These are phyloP conservation scores for Ips typographus DNA, from an alignment of 1,140 invertebrate species.

Conservation along the genomic window DNA sequence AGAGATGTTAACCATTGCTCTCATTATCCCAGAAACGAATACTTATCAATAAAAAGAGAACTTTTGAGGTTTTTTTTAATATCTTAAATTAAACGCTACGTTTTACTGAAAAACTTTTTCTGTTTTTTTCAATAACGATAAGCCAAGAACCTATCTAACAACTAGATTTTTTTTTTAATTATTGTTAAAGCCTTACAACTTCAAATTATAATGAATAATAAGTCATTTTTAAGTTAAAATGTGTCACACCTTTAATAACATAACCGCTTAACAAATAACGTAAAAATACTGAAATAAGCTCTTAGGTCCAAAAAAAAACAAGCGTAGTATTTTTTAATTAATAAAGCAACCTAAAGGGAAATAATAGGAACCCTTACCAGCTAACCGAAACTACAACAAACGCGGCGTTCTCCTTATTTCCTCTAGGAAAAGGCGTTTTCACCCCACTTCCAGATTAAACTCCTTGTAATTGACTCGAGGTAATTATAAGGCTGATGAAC, in stretches of 20 bases:
- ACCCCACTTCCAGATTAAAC: conserved; percentile 3
- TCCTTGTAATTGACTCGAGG: conserved; percentile 4
- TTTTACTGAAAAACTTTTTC: not conserved
- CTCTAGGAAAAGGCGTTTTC: conserved; percentile 1
- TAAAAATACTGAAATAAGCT: too few species aligned
- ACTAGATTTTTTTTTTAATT: too few species aligned
- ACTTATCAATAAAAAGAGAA: too few species aligned
- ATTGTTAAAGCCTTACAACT: too few species aligned
- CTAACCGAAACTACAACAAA: not conserved
- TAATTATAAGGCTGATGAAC: conserved; percentile 5
- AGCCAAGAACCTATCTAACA: too few species aligned
- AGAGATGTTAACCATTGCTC: too few species aligned
- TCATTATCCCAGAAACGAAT: too few species aligned
- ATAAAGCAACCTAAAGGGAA: not conserved
- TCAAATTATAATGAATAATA: too few species aligned
- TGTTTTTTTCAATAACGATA: not conserved
- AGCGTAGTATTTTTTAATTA: not conserved
- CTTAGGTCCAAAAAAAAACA: not conserved
- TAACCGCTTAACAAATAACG: too few species aligned
- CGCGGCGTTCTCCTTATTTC: conserved; percentile 1
- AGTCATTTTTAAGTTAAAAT: too few species aligned
- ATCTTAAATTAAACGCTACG: not conserved
- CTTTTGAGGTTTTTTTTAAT: too few species aligned
- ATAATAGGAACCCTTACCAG: not conserved
- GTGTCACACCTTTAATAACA: too few species aligned